A percentile compares a stretch with the other conserved stretches of the same genome.
Evolutionary conservation across 2,888 invertebrate species (phyloP).

Genomic region (Ectropis crepuscularia): DNA sequence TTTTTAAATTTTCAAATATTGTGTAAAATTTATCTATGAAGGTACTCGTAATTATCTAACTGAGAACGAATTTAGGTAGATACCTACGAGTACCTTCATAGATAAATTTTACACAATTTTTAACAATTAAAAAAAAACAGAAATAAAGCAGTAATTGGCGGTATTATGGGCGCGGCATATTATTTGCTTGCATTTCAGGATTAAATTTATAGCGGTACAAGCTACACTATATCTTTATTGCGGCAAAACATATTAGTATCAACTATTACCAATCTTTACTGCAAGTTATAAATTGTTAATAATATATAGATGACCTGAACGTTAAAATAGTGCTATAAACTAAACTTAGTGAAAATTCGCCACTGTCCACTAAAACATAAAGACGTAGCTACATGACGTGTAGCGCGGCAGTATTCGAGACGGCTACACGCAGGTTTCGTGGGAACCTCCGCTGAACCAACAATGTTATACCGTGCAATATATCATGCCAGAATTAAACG

Average conservation of each 20-base stretch:
- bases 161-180: too few species aligned
- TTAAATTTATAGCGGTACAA: conserved; percentile 9
- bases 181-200: conserved; percentile 5
- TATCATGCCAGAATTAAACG: conserved; percentile 73
- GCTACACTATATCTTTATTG: background rate
- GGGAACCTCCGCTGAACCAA: conserved; percentile 68
- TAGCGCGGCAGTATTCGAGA: conserved; percentile 36
- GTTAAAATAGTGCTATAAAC: conserved; percentile 19
- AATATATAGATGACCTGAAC: conserved; percentile 9
- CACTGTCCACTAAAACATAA: conserved; percentile 24
- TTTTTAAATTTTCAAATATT: too few species aligned
- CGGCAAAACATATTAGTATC: too few species aligned
- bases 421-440: conserved; percentile 56
- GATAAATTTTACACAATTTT: too few species aligned
- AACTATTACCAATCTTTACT: too few species aligned
- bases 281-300: conserved; percentile 3
- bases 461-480: conserved; percentile 58
- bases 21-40: too few species aligned
- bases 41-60: too few species aligned
- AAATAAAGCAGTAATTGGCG: too few species aligned
- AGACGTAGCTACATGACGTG: conserved; percentile 37
- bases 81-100: too few species aligned
- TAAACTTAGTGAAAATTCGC: conserved; percentile 30
- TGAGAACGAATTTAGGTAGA: too few species aligned
- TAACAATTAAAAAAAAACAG: too few species aligned